Percentiles rank a stretch among this genome's conserved stretches.
Conservation (phyloP, 2,888 invertebrate genomes). For the Eupelmus urozonus region DNA sequence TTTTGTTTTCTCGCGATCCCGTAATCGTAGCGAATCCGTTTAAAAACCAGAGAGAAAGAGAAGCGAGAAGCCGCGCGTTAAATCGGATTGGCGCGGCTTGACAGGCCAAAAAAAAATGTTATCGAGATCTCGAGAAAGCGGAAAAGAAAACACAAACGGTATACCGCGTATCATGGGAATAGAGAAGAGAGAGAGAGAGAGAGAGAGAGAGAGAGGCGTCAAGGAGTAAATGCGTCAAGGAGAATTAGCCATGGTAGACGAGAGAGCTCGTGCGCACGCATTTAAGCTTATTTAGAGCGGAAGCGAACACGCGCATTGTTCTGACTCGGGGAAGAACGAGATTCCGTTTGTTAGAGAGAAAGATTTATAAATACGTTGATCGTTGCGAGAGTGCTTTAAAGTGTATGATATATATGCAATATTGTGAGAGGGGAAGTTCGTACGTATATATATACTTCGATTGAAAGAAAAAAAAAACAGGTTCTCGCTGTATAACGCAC, state of each 20-base stretch:
- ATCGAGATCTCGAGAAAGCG: not conserved
- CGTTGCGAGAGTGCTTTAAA: constrained; percentile 23
- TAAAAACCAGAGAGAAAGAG: not conserved
- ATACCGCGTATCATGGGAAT: not conserved
- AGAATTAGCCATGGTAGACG: no score
- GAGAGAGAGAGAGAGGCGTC: not conserved
- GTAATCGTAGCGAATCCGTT: constrained; percentile 23
- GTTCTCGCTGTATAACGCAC: not conserved
- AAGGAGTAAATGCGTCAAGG: not conserved
- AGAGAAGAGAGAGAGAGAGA: no score
- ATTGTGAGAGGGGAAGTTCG: not conserved
- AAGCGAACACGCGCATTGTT: not conserved
- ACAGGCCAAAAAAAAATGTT: not conserved
- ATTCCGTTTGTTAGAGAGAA: constrained; percentile 1
- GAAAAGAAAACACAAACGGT: constrained; percentile 1
- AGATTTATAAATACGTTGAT: constrained; percentile 33
- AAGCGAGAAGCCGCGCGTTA: not conserved
- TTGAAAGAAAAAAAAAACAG: not conserved
- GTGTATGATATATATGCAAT: not conserved
- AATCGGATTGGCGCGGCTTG: constrained; percentile 9
- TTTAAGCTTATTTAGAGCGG: no score
- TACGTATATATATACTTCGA: not conserved
- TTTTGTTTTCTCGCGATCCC: not conserved
- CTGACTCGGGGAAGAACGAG: not conserved
- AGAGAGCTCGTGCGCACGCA: no score